These are phyloP conservation scores for Fringilla coelebs DNA, from an alignment of 2,797 vertebrate species.

Conservation along the genomic window DNA sequence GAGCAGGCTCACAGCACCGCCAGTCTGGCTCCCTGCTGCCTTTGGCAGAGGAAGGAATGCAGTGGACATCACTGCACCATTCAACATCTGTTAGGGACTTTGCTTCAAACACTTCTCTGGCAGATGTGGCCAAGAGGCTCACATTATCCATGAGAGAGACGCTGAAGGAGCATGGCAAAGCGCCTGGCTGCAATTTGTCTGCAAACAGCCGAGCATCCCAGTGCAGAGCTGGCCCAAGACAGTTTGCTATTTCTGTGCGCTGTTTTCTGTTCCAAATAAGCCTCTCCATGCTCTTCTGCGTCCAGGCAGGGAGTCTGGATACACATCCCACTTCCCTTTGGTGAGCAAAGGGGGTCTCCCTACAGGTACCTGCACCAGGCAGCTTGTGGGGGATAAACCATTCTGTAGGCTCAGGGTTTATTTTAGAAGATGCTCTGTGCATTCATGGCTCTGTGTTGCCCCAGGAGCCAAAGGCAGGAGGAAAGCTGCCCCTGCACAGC, in stretches of 20 bases:
- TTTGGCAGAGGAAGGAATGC: neutral
- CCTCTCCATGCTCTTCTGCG: neutral
- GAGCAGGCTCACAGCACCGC: neutral
- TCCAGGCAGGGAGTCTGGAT: neutral
- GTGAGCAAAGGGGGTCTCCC: neutral
- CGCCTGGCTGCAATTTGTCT: neutral
- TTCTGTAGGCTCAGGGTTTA: neutral
- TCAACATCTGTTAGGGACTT: neutral
- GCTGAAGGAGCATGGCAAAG: neutral
- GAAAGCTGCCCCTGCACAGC: neutral
- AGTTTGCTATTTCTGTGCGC: neutral
- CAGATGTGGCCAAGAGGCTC: neutral
- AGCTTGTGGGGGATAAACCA: neutral
- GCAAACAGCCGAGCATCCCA: accelerated
- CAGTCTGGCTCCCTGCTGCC: neutral
- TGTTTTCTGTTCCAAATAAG: neutral
- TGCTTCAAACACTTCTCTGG: neutral
- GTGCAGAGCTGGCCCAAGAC: neutral
- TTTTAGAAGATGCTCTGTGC: neutral
- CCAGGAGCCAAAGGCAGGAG: neutral
- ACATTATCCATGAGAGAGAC: neutral
- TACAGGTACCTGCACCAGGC: neutral
- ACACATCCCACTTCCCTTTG: neutral
- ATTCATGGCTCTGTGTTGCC: accelerated
- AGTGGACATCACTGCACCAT: neutral